phyloP scores from a whole-genome alignment of 1,140 invertebrate species.

The Muscidifurax raptorellus region DNA sequence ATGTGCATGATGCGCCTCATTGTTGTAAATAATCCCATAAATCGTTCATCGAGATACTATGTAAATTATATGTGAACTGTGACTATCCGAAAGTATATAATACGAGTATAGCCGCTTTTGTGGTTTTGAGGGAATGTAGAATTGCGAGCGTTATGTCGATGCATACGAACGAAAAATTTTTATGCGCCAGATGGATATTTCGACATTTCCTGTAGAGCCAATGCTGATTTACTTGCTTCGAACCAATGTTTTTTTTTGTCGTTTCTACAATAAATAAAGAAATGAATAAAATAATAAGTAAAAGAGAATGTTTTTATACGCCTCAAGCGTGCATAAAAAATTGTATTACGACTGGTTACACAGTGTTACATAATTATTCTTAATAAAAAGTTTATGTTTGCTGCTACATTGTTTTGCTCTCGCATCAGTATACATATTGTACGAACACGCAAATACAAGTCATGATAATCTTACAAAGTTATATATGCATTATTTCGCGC shows the following conservation, averaged over 20 bases:
- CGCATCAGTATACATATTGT: slow-evolving; percentile 20
- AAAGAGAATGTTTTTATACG: slow-evolving; percentile 39
- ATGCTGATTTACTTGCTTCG: slow-evolving; percentile 33
- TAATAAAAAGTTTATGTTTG: slow-evolving; percentile 49
- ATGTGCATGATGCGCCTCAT: slow-evolving; percentile 57
- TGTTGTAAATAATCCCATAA: slow-evolving; percentile 64
- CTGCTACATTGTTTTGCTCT: slow-evolving; percentile 41
- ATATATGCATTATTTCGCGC: slow-evolving; percentile 16
- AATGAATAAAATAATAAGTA: slow-evolving; percentile 3
- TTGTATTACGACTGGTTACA: slow-evolving; percentile 46
- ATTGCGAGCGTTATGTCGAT: neutral
- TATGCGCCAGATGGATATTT: neutral
- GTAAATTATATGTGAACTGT: slow-evolving; percentile 57
- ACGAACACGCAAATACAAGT: slow-evolving; percentile 22
- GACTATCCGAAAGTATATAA: slow-evolving; percentile 23
- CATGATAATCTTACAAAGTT: slow-evolving; percentile 25
- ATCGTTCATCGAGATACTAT: slow-evolving; percentile 55
- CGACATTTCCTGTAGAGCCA: slow-evolving; percentile 13
- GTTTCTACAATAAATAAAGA: slow-evolving; percentile 29
- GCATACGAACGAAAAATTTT: neutral
- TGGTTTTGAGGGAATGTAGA: slow-evolving; percentile 36
- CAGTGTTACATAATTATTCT: slow-evolving; percentile 45
- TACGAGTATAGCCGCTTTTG: slow-evolving; percentile 19
- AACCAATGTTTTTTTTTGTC: slow-evolving; percentile 37
- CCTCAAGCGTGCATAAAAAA: slow-evolving; percentile 30